phyloP scores from a whole-genome alignment of 2,888 invertebrate genomes.

The Hydroisotoma schaefferi region DNA sequence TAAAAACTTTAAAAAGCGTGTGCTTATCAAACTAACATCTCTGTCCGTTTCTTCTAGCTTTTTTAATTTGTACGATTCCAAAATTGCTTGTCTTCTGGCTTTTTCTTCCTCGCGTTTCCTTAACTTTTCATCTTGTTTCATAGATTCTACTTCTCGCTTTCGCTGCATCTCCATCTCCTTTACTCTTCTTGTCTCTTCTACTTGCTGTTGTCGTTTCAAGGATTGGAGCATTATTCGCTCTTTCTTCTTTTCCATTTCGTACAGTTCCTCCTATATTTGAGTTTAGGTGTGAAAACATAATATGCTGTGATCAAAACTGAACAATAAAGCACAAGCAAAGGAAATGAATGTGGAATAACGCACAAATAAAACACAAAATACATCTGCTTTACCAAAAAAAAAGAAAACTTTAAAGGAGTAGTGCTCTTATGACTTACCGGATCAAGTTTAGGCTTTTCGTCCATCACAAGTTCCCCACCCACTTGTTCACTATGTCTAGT shows the following conservation, averaged over 20 bases:
- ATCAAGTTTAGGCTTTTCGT: conserved; percentile 45
- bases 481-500: conserved; percentile 10
- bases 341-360: too few relatives aligned
- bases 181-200: conserved; percentile 77
- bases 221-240: conserved; percentile 86
- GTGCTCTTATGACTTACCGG: conserved; percentile 34
- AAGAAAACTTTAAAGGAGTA: neutral
- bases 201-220: conserved; percentile 82
- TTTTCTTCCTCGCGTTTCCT: conserved; percentile 76
- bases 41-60: conserved; percentile 56
- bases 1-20: conserved; percentile 26
- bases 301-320: conserved; percentile 8
- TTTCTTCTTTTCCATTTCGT: conserved; percentile 89
- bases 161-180: conserved; percentile 79
- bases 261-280: conserved; percentile 66
- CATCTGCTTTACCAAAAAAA: neutral
- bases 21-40: conserved; percentile 41
- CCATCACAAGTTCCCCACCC: conserved; percentile 44
- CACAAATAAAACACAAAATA: conserved; percentile 1
- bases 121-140: conserved; percentile 65
- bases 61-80: conserved; percentile 88
- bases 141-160: conserved; percentile 63
- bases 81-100: conserved; percentile 77
- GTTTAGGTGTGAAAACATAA: conserved; percentile 4
- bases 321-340: neutral